Base-by-base conservation (phyloP, 2,113 vertebrate species). In the Rhynchopsitta pachyrhyncha region DNA sequence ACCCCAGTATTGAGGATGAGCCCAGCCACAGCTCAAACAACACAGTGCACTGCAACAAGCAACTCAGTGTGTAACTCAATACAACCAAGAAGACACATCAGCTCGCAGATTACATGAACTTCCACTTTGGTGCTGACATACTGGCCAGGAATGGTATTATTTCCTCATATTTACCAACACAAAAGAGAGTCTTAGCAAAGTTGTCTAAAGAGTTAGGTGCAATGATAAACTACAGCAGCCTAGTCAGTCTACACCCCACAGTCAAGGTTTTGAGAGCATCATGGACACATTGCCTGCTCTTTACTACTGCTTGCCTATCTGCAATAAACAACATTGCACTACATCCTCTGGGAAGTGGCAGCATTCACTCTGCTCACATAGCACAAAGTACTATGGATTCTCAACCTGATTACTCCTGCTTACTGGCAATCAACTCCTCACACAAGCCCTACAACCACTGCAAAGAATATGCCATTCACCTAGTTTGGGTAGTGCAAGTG, bases 261-360 rank as follows among this genome's bases (percentile, higher is more conserved):
- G 11, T 42, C 35, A 47, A 39, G 29, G 47, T 44, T 71, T 5
- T 78, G 35, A 46, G 25, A 82, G 17, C 6, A 13, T 23, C n/a
- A 31, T 0, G 15, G 20, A 6, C 3, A 6, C 13, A 6, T 0
- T 73, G 28, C 17, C 33, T 59, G 13, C 11, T 33, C 46, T 23
- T 63, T 50, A 74, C 6, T 25, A 4, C 35, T 37, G 7, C 31
- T 47, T 63, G 25, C 28, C 25, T 35, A 4, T 25, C 37, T 68
- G 25, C 29, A 73, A 23, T 12, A 90, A 50, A 17, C 29, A 78
- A 37, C 4, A 44, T 3, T 84, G 12, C n/a, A 53, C 17, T 35
- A 6, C 1, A 0, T 27, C 67, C 35, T 71, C 37, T 31, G 27
- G 18, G 12, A 91, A 68, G 11, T 17, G 8, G 13, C 2, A 6